phyloP scores from a whole-genome alignment of 2,888 invertebrate genomes.

The Ommatoiulus sabulosus region DNA sequence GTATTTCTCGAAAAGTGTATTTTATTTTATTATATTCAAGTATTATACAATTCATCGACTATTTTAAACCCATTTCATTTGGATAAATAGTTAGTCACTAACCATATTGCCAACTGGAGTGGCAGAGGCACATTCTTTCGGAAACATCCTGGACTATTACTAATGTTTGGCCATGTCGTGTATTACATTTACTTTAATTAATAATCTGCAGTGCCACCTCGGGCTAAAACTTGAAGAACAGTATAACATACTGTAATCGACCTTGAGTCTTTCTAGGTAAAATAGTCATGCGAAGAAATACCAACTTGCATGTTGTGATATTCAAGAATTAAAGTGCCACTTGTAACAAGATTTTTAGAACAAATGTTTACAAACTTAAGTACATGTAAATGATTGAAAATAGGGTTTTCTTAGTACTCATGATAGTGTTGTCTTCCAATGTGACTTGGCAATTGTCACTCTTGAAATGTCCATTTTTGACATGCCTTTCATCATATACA shows the following conservation, averaged over 20 bases:
- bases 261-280: background rate
- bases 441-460: background rate
- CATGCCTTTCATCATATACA: background rate
- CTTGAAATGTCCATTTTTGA: background rate
- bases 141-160: background rate
- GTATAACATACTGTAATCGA: background rate
- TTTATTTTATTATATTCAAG: conserved; percentile 40
- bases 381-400: background rate
- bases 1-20: conserved; percentile 26
- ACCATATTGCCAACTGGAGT: conserved; percentile 7
- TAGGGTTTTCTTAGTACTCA: background rate
- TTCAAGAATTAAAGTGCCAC: conserved; percentile 44
- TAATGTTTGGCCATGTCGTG: background rate
- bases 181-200: background rate
- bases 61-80: conserved; percentile 37
- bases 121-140: background rate
- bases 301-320: background rate
- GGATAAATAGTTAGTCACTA: background rate
- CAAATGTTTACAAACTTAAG: background rate
- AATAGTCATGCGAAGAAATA: background rate
- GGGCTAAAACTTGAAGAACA: background rate
- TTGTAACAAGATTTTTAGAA: conserved; percentile 25
- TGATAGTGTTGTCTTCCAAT: background rate
- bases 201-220: too few relatives aligned
- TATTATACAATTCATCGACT: conserved; percentile 14